Evolutionary conservation across 2,113 vertebrate genomes (phyloP).

Genomic region (Oophaga pumilio): DNA sequence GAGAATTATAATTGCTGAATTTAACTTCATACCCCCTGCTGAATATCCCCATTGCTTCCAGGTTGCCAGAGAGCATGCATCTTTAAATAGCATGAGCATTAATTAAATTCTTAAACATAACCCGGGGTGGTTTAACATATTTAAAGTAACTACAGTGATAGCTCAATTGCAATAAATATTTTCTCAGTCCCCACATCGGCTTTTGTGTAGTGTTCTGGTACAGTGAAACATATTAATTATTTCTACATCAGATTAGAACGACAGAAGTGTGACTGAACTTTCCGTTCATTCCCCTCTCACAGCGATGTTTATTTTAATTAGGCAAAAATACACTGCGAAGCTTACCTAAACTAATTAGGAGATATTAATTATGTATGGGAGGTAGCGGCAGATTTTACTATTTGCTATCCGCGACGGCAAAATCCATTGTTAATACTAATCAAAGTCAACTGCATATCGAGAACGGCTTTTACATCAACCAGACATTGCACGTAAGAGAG

Average conservation of each 20-base stretch:
- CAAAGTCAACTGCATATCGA: conserved; percentile 17
- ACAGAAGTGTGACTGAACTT: conserved; percentile 43
- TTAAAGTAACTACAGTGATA: conserved; percentile 11
- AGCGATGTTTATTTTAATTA: conserved; percentile 58
- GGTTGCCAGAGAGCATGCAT: background rate
- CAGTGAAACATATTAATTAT: conserved; percentile 53
- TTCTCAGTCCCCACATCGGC: conserved; percentile 25
- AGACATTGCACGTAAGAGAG: background rate
- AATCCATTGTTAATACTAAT: conserved; percentile 31
- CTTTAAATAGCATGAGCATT: conserved; percentile 36
- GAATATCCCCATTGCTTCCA: conserved; percentile 23
- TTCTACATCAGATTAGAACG: conserved; percentile 53
- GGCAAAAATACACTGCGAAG: conserved; percentile 38
- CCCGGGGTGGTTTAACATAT: conserved; percentile 43
- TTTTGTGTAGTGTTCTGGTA: conserved; percentile 33
- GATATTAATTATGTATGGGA: conserved; percentile 51
- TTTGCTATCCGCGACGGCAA: conserved; percentile 1
- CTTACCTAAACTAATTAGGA: conserved; percentile 51
- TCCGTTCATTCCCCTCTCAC: conserved; percentile 45
- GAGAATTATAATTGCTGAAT: conserved; percentile 2
- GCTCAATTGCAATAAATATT: conserved; percentile 43
- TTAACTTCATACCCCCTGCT: conserved; percentile 35
- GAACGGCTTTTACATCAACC: conserved; percentile 18
- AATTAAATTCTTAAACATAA: conserved; percentile 52
- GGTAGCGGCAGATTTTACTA: conserved; percentile 27